Conservation (phyloP, 1,140 invertebrate species). For the Meloidogyne exigua region DNA sequence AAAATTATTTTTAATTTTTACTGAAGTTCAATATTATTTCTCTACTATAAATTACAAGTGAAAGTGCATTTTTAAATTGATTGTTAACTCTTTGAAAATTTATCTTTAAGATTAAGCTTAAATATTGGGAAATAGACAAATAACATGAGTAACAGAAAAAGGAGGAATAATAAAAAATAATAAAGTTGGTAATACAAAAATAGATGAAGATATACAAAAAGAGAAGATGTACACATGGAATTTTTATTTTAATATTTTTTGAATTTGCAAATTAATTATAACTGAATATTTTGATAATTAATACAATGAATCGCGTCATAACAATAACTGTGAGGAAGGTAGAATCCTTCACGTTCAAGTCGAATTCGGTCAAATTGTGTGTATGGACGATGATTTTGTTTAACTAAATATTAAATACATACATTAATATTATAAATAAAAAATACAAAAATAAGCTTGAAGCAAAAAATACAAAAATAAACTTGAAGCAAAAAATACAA, state of each 20-base stretch:
- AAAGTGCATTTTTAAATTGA: neutral
- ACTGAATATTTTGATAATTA: neutral
- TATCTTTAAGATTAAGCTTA: no score
- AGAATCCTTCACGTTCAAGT: conserved; percentile 21
- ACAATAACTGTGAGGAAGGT: conserved; percentile 32
- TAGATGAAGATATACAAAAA: no score
- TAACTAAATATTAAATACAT: conserved; percentile 9
- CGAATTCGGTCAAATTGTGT: conserved; percentile 16
- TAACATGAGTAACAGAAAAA: neutral
- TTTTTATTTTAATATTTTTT: no score
- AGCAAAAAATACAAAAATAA: neutral
- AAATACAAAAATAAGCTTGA: neutral
- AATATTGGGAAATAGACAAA: no score
- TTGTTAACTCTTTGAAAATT: no score
- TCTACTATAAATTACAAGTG: neutral
- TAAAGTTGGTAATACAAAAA: no score
- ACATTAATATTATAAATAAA: neutral
- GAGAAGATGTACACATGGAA: no score
- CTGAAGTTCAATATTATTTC: neutral
- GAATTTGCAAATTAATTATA: no score
- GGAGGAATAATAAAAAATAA: neutral
- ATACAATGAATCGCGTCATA: conserved; percentile 31
- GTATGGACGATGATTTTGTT: conserved; percentile 29
- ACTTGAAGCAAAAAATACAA: no score
- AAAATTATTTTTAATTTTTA: no score